Base-by-base conservation (phyloP, 2,888 invertebrate genomes). In the Yponomeuta malinellus region DNA sequence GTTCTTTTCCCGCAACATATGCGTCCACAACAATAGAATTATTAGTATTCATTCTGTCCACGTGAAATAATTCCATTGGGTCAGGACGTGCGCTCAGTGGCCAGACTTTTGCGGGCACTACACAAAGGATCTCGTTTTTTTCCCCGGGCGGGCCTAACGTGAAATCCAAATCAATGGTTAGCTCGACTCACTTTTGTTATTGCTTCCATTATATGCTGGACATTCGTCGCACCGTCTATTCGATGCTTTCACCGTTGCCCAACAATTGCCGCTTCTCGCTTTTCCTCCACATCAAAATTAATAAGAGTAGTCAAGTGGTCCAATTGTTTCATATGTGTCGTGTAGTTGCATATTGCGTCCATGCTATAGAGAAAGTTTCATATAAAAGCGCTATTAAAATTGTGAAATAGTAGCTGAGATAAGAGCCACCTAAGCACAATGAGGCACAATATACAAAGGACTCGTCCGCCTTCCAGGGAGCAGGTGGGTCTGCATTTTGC, bases 121-220 rank as follows among this genome's bases (percentile, higher is more conserved):
- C 81, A 89, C 87, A 91, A 89, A 87, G 80, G 86, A 79, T 78
- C 78, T 87, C 81, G 78, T 83, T 88, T 88, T 88, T 89, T 85
- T 33, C 29, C 48, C 80, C 76, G 76, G 78, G 78, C 76, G 76
- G 78, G 78, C 80, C 83, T 83, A 79, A 84, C 86, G 81, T 83
- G 81, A 85, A 90, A 88, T 86, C 86, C 85, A 88, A 91, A 91
- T 91, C 91, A 90, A 90, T 90, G 91, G 91, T 89, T 83, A 88
- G 87, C 81, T 78, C 84, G 79, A 82, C 84, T 88, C 86, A 89
- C 89, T 90, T 90, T 89, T 90, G 87, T 89, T 88, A 88, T 88
- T 85, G 86, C 85, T 81, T 79, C 88, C 79, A 87, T 88, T 88
- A 88, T 86, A 82, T 83, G 81, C 83, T 79, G 82, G 79, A 79